These are phyloP conservation scores for Sciurus carolinensis DNA, from an alignment of 2,797 vertebrate species.

Conservation along the genomic window DNA sequence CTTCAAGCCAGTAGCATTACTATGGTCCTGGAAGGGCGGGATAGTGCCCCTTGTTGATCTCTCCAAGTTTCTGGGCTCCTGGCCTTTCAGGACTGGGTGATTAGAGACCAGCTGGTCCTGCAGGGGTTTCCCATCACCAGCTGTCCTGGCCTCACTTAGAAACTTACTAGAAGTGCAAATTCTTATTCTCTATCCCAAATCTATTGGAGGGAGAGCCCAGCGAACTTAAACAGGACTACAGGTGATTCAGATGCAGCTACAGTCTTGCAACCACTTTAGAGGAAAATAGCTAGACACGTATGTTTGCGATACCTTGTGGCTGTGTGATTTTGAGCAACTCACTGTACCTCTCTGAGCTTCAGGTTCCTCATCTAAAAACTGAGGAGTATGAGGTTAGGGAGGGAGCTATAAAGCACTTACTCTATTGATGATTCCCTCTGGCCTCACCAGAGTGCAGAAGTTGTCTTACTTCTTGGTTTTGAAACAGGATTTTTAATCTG, in stretches of 20 bases:
- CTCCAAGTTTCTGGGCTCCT: not conserved
- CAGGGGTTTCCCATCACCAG: not conserved
- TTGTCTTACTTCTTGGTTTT: constrained; percentile 14
- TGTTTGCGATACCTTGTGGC: not conserved
- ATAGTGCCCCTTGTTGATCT: not conserved
- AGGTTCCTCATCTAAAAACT: not conserved
- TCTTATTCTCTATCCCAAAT: not conserved
- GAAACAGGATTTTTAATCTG: not conserved
- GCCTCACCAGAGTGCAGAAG: fast-evolving
- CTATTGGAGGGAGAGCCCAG: not conserved
- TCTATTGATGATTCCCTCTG: not conserved
- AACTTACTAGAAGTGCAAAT: not conserved
- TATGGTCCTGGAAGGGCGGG: not conserved
- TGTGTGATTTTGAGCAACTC: not conserved
- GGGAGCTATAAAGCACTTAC: not conserved
- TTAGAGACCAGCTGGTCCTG: not conserved
- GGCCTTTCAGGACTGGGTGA: not conserved
- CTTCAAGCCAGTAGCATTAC: too few species aligned
- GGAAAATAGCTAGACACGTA: not conserved
- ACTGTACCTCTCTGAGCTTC: not conserved
- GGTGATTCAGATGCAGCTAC: not conserved
- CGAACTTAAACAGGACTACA: not conserved
- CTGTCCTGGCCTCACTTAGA: not conserved
- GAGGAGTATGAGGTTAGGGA: not conserved
- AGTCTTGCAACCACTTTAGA: not conserved